A percentile compares a stretch with the other conserved stretches of the same genome.
phyloP scores from a whole-genome alignment of 2,113 vertebrate species.

The Nicator chloris region DNA sequence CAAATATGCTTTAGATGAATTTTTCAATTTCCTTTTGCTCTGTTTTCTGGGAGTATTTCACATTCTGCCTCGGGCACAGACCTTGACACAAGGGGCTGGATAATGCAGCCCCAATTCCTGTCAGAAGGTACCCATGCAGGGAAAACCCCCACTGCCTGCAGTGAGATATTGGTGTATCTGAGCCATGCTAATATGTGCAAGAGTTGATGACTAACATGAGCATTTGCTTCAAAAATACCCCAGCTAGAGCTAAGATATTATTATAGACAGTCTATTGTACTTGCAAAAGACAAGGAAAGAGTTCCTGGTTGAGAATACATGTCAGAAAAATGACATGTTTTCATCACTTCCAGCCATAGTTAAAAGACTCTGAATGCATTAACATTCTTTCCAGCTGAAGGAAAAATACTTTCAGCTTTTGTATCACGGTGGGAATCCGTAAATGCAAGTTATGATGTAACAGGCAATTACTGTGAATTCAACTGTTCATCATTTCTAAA shows the following conservation, averaged over 20 bases:
- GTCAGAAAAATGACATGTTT: conserved; percentile 71
- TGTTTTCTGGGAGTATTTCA: background rate
- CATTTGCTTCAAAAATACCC: conserved; percentile 54
- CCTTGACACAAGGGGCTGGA: background rate
- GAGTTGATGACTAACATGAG: conserved; percentile 57
- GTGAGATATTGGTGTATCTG: background rate
- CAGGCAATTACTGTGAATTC: conserved; percentile 47
- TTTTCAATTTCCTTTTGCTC: background rate
- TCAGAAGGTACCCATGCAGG: background rate
- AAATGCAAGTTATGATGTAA: conserved; percentile 52
- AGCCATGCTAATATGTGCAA: background rate
- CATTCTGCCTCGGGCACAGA: background rate
- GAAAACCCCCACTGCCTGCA: background rate
- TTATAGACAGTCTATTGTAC: conserved; percentile 66
- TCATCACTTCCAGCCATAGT: conserved; percentile 62
- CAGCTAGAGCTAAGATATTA: conserved; percentile 48
- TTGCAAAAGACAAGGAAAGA: conserved; percentile 68
- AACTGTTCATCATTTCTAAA: conserved; percentile 18
- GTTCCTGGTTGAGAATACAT: conserved; percentile 65
- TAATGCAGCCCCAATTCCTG: background rate
- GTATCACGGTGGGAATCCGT: conserved; percentile 46
- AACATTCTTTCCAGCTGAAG: conserved; percentile 41
- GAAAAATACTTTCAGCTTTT: conserved; percentile 57
- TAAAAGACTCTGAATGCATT: conserved; percentile 66
- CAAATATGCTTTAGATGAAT: background rate